Base-by-base conservation (phyloP, 2,888 invertebrate genomes). In the Lacanobia oleracea region DNA sequence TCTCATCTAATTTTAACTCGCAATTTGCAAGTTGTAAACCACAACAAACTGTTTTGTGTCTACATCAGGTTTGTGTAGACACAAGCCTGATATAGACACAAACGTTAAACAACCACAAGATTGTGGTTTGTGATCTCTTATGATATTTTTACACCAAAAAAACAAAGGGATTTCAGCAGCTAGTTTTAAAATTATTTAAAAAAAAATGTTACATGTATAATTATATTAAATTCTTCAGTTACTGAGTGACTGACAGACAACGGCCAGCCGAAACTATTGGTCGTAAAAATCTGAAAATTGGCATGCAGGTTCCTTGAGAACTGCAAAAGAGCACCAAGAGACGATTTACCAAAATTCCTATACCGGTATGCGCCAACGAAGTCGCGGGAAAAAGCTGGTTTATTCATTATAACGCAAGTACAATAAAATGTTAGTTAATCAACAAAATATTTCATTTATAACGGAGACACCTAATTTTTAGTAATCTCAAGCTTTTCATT, bases 401-500 rank as follows among this genome's bases (percentile, higher is more conserved):
- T 21, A 51, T 21, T 56, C 2, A 56, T 10, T 16, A 8, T 9
- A 9, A 3, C 3, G 5, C 33, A 21, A 12, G 12, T 7, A 0
- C 37, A 40, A 7, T 40, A 14, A 37, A 37, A 4, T 7, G 5
- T 16, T 53, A 21, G 37, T 21, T 27, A 27, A 27, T 3, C 5
- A 23, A 21, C 18, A 18, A 64, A 21, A n/a, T 7, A 2, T n/a
- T 45, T 56, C 0, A n/a, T 59, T 37, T 48, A 10, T 9, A 53
- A 48, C 4, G 14, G 2, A 33, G 5, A n/a, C 16, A 23, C 16
- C 9, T 40, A 10, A 37, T 0, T 45, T 50, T 43, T 33, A 10
- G 3, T 43, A 57, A 14, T 14, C 8, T 50, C 14, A 4, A 53
- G 1, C 12, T 23, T 64, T 80, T 85, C 79, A 81, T 82, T 84